Evolutionary conservation across 2,113 vertebrate species (phyloP).

Genomic region (Alces alces): DNA sequence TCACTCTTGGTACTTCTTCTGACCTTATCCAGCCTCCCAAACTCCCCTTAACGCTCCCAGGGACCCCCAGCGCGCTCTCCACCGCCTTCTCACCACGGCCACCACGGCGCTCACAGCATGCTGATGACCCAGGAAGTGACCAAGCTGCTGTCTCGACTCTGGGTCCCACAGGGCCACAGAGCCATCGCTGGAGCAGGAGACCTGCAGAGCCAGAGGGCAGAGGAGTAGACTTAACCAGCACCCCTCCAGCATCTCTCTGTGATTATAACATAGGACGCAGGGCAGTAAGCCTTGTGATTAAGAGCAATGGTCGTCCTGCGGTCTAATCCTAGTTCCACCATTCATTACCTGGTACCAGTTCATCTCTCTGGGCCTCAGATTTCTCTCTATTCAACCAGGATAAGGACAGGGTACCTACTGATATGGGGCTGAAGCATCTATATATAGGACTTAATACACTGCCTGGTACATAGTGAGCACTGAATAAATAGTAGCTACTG

Average conservation of each 20-base stretch:
- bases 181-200: constrained; percentile 86
- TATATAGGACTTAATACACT: background rate
- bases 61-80: background rate
- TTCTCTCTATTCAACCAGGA: background rate
- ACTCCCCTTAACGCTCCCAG: background rate
- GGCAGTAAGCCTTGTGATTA: background rate
- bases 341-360: background rate
- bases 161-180: constrained; percentile 85
- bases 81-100: constrained; percentile 80
- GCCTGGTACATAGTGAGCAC: background rate
- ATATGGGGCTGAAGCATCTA: background rate
- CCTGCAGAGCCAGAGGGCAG: constrained; percentile 62
- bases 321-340: background rate
- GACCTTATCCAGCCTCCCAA: background rate
- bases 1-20: background rate
- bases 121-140: constrained; percentile 81
- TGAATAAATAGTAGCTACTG: background rate
- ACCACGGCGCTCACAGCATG: constrained; percentile 81
- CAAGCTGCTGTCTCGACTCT: constrained; percentile 61
- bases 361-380: background rate
- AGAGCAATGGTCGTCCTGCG: background rate
- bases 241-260: background rate
- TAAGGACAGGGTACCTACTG: background rate
- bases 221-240: background rate
- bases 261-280: fast-evolving